A percentile compares a stretch with the other conserved stretches of the same genome.
Conservation (phyloP, 2,113 vertebrate species). For the Xiphorhynchus elegans region DNA sequence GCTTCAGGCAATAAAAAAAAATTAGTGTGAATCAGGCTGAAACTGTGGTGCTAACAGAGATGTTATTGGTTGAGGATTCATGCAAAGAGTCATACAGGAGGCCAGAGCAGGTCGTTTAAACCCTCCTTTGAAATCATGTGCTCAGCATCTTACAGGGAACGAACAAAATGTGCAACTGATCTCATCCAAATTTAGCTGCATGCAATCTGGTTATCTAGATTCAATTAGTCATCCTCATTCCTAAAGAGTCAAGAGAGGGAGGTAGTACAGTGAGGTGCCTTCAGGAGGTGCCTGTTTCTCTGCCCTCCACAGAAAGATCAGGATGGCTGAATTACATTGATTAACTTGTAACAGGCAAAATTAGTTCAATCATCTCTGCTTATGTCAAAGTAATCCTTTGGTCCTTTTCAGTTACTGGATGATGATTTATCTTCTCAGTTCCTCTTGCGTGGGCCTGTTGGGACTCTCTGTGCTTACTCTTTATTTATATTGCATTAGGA, state of each 20-base stretch:
- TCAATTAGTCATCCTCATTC: slow-evolving; percentile 6
- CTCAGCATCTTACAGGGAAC: neutral
- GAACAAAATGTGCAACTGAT: neutral
- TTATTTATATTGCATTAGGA: neutral
- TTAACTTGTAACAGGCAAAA: neutral
- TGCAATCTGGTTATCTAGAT: slow-evolving; percentile 2
- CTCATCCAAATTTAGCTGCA: neutral
- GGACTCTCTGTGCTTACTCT: neutral
- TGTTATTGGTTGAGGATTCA: fast-evolving
- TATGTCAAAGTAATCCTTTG: neutral
- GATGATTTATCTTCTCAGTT: neutral
- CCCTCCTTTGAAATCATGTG: neutral
- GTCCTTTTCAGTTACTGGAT: neutral
- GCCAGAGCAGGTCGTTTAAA: neutral
- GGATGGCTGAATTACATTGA: neutral
- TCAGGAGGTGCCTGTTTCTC: slow-evolving; percentile 1
- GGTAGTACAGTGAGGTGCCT: neutral
- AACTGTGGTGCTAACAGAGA: neutral
- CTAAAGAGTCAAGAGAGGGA: neutral
- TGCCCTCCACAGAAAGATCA: neutral
- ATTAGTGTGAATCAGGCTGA: neutral
- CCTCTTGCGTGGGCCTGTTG: neutral
- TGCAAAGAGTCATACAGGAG: neutral
- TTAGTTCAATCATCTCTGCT: neutral
- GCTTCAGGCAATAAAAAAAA: neutral